A percentile compares a stretch with the other conserved stretches of the same genome.
These are phyloP conservation scores for Bombus confusus DNA, from an alignment of 1,140 invertebrate species.

Conservation along the genomic window DNA sequence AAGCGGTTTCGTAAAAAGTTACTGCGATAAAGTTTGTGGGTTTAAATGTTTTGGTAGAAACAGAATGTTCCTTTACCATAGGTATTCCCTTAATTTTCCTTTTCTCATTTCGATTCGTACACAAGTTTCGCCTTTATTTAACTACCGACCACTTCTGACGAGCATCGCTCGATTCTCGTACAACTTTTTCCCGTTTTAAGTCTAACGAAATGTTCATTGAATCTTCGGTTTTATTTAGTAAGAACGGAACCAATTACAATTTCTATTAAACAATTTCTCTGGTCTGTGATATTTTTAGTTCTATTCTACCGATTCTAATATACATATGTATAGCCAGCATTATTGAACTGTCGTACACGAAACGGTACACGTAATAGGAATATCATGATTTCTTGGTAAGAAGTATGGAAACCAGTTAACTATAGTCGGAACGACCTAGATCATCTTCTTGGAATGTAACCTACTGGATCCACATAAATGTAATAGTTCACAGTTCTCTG, in stretches of 20 bases:
- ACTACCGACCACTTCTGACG: not conserved
- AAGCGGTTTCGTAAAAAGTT: no score
- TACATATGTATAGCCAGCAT: not conserved
- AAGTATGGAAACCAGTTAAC: slow-evolving; percentile 50
- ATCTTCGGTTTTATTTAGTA: not conserved
- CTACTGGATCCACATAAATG: slow-evolving; percentile 37
- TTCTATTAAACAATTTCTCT: not conserved
- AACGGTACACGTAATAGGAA: slow-evolving; percentile 9
- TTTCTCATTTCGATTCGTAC: slow-evolving; percentile 24
- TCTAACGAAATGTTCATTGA: not conserved
- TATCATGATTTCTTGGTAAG: slow-evolving; percentile 56
- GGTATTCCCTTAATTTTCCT: slow-evolving; percentile 8
- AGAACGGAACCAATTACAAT: no score
- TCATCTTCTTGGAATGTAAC: slow-evolving; percentile 64
- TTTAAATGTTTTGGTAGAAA: slow-evolving; percentile 8
- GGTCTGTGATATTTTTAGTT: not conserved
- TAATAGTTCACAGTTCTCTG: slow-evolving; percentile 14
- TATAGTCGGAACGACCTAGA: slow-evolving; percentile 60
- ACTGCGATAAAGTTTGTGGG: not conserved
- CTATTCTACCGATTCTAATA: not conserved
- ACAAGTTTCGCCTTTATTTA: slow-evolving; percentile 12
- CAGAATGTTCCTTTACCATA: not conserved
- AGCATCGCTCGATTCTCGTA: not conserved
- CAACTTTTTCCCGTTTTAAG: not conserved
- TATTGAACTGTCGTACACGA: not conserved